Percentiles rank a stretch among this genome's conserved stretches.
These are phyloP conservation scores for Etheostoma spectabile DNA, from an alignment of 2,113 vertebrate genomes.

Conservation along the genomic window DNA sequence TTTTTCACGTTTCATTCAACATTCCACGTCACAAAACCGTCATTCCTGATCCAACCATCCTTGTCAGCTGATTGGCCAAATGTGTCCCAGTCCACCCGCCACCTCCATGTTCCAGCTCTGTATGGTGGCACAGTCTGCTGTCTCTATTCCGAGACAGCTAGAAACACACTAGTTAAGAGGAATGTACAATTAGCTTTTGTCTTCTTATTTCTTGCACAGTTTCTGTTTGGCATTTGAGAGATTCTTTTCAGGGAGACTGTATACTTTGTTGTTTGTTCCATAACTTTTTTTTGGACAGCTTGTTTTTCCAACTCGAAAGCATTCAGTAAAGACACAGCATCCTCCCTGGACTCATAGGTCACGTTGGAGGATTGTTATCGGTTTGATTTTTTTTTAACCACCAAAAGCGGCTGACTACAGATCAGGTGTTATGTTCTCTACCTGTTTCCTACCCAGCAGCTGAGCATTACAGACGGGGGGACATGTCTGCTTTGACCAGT, in stretches of 20 bases:
- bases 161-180: constrained; percentile 16
- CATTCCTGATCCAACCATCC: constrained; percentile 16
- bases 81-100: constrained; percentile 32
- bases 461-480: constrained; percentile 25
- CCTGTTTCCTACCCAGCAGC: constrained; percentile 34
- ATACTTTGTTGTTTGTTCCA: neutral
- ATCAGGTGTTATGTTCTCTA: constrained; percentile 46
- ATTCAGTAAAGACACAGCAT: neutral
- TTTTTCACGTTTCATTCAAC: constrained; percentile 3
- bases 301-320: neutral
- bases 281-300: constrained; percentile 7
- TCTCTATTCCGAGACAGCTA: constrained; percentile 17
- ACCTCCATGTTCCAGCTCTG: constrained; percentile 62
- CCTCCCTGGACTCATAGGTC: constrained; percentile 11
- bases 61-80: constrained; percentile 61
- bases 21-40: neutral
- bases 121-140: constrained; percentile 68
- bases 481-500: constrained; percentile 70
- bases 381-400: constrained; percentile 24
- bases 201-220: neutral
- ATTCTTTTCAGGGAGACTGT: neutral
- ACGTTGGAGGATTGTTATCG: constrained; percentile 49
- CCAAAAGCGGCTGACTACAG: constrained; percentile 23
- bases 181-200: neutral
- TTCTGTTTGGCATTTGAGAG: constrained; percentile 4